Evolutionary conservation across 2,888 invertebrate species (phyloP).

Genomic region (Orchesellides sinensis): DNA sequence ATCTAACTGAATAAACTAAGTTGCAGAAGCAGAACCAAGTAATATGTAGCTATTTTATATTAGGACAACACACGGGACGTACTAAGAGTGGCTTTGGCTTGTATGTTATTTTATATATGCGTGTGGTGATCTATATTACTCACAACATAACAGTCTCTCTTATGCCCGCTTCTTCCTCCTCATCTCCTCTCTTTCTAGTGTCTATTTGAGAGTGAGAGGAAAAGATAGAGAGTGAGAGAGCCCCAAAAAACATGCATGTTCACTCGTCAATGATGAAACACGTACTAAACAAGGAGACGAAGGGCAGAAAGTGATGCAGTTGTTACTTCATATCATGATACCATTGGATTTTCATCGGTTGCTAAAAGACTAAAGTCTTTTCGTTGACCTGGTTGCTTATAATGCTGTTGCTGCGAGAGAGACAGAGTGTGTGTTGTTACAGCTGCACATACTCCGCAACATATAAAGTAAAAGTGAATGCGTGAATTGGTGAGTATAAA

Average conservation of each 20-base stretch:
- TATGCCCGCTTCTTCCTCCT: background rate
- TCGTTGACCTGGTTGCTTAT: slow-evolving; percentile 64
- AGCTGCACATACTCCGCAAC: slow-evolving; percentile 50
- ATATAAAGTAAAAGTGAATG: slow-evolving; percentile 33
- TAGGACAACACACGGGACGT: background rate
- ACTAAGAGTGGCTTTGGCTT: too few relatives aligned
- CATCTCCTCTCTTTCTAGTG: too few relatives aligned
- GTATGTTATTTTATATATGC: too few relatives aligned
- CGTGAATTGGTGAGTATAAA: background rate
- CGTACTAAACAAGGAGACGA: slow-evolving; percentile 20
- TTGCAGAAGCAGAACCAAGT: slow-evolving; percentile 41
- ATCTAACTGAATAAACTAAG: slow-evolving; percentile 66
- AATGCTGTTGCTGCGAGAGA: background rate
- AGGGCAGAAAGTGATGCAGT: slow-evolving; percentile 47
- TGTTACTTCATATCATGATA: slow-evolving; percentile 58
- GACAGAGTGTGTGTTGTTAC: slow-evolving; percentile 55
- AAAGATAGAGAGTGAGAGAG: background rate
- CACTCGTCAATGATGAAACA: slow-evolving; percentile 50
- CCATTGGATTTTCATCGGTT: slow-evolving; percentile 62
- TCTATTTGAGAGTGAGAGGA: slow-evolving; percentile 3
- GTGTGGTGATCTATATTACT: too few relatives aligned
- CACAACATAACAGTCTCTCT: too few relatives aligned
- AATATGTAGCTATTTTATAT: slow-evolving; percentile 11
- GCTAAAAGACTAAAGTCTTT: slow-evolving; percentile 12
- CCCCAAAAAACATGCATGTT: slow-evolving; percentile 15